phyloP scores from a whole-genome alignment of 2,888 invertebrate species.

The Dugesia japonica region DNA sequence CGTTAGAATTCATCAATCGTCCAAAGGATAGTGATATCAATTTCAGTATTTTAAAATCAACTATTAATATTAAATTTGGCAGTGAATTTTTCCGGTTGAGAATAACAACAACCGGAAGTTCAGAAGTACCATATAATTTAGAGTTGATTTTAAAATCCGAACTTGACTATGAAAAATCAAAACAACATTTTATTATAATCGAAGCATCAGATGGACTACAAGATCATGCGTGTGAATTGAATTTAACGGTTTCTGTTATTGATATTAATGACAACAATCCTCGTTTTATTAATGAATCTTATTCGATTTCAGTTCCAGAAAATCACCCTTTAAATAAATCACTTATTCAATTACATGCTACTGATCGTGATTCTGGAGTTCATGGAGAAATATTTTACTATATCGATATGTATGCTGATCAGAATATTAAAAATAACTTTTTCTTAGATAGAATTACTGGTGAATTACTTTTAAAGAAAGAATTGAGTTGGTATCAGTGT shows the following conservation, averaged over 20 bases:
- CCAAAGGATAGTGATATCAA: constrained; percentile 11
- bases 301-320: background rate
- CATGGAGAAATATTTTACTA: background rate
- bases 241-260: background rate
- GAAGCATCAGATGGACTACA: constrained; percentile 14
- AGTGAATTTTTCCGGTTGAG: background rate
- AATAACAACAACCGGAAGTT: background rate
- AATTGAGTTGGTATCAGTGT: background rate
- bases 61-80: background rate
- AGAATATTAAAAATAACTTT: background rate
- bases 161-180: constrained; percentile 13
- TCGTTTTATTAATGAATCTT: background rate
- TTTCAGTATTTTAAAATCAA: background rate
- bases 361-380: background rate
- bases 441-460: background rate
- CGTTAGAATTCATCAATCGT: background rate
- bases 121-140: constrained; percentile 7
- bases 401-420: background rate
- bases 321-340: background rate
- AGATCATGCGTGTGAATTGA: constrained; percentile 14
- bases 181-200: background rate
- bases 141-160: background rate
- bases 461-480: background rate
- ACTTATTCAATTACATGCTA: background rate
- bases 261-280: constrained; percentile 26